These are phyloP conservation scores for Carassius gibelio DNA, from an alignment of 2,113 vertebrate species.

Conservation along the genomic window DNA sequence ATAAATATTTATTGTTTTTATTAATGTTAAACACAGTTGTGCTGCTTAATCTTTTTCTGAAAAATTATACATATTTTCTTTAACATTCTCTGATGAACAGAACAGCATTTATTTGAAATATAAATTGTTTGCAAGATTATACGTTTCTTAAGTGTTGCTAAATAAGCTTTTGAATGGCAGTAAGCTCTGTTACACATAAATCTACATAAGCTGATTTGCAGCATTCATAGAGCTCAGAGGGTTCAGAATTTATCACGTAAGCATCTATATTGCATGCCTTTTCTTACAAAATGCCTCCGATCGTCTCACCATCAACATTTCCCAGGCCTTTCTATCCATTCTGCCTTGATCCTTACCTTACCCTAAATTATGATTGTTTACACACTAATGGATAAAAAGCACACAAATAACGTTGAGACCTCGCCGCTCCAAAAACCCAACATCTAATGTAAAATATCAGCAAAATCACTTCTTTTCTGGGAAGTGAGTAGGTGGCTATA, in stretches of 20 bases:
- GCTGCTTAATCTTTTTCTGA: too few relatives aligned
- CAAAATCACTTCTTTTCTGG: constrained; percentile 30
- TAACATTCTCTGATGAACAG: too few relatives aligned
- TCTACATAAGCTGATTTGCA: too few relatives aligned
- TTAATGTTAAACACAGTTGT: too few relatives aligned
- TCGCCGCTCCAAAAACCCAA: background rate
- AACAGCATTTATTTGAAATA: too few relatives aligned
- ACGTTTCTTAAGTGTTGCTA: background rate
- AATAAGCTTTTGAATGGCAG: background rate
- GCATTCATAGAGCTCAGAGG: too few relatives aligned
- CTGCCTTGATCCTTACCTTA: background rate
- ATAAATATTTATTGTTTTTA: background rate
- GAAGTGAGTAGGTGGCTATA: constrained; percentile 30
- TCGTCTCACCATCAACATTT: background rate
- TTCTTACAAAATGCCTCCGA: background rate
- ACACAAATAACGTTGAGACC: background rate
- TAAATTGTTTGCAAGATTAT: background rate
- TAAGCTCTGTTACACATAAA: too few relatives aligned
- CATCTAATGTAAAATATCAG: background rate
- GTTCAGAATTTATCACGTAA: background rate
- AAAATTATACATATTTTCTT: too few relatives aligned
- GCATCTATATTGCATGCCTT: background rate
- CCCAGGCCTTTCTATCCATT: background rate
- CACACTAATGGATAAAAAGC: background rate
- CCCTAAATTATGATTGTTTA: background rate